Base-by-base conservation (phyloP, 2,888 invertebrate species). In the Melipona beecheii region DNA sequence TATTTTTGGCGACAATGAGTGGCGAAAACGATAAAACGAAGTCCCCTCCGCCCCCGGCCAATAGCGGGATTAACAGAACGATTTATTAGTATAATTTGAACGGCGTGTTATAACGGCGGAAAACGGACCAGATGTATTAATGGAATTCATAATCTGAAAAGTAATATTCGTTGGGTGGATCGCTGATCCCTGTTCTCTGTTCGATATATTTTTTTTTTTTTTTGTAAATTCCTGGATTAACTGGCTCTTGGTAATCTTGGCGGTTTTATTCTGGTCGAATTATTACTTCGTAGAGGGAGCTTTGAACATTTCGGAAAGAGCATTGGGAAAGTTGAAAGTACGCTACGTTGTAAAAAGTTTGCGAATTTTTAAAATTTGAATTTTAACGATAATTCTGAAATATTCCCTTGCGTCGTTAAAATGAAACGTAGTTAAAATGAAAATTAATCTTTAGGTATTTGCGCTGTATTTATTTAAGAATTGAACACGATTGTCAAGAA, bases 71-170 rank as follows among this genome's bases (percentile, higher is more conserved):
- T 83, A 75, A 43, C 36, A 13, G 31, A 9, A 21, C 69, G 27
- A 83, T 83, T 75, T 83, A 83, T 83, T 71, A 66, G 65, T 49
- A 62, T 60, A 71, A 80, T 83, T 83, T 72, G 49, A 71, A 72
- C 49, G 68, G 75, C n/a, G n/a, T 27, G 58, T 72, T 75, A 71
- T 66, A 75, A 49, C 71, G 69, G 21, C 60, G 27, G 27, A 54
- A 56, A 65, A 56, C 21, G 31, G 54, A 17, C n/a, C 36, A 2
- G 52, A 68, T 80, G 68, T 64, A 83, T 83, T 81, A 72, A 81
- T 76, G 83, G 81, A 81, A 83, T 81, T 83, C 69, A 71, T 83
- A 80, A 83, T 75, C 71, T 72, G 24, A 52, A 54, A 73, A 70
- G 80, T 78, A 78, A 78, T 78, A 70, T 64, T 49, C 64, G 36